Evolutionary conservation across 2,888 invertebrate genomes (phyloP).

Genomic region (Lacanobia oleracea): DNA sequence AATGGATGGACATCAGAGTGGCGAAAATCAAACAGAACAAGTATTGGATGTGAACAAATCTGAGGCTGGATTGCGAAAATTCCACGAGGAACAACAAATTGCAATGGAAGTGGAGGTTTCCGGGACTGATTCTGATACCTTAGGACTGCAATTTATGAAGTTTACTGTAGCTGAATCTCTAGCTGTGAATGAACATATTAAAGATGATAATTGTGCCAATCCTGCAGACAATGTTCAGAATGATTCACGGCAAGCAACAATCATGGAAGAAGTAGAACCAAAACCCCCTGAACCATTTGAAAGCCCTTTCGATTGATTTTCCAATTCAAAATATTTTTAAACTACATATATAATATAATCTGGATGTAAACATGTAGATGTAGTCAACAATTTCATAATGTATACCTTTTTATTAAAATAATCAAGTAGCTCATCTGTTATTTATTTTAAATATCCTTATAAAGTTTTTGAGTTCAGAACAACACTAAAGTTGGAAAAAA

Average conservation of each 20-base stretch:
- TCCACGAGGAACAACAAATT: background rate
- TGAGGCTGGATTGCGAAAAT: background rate
- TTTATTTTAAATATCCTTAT: background rate
- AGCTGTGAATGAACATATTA: background rate
- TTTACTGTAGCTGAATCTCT: background rate
- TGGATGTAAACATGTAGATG: background rate
- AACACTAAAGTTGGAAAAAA: background rate
- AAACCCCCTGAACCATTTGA: slow-evolving; percentile 29
- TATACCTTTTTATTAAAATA: background rate
- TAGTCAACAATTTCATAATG: background rate
- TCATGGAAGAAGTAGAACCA: slow-evolving; percentile 15
- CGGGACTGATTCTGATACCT: background rate
- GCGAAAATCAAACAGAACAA: background rate
- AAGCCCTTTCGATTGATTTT: slow-evolving; percentile 18
- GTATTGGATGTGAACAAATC: background rate
- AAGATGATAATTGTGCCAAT: background rate
- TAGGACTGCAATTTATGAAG: background rate
- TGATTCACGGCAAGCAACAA: background rate
- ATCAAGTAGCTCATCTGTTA: background rate
- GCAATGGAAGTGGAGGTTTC: background rate
- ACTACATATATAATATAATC: background rate
- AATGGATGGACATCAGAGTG: slow-evolving; percentile 7
- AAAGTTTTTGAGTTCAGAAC: background rate
- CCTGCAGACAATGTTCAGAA: background rate
- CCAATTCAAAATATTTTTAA: background rate